These are phyloP conservation scores for Dromas ardeola DNA, from an alignment of 2,113 vertebrate species.

Conservation along the genomic window DNA sequence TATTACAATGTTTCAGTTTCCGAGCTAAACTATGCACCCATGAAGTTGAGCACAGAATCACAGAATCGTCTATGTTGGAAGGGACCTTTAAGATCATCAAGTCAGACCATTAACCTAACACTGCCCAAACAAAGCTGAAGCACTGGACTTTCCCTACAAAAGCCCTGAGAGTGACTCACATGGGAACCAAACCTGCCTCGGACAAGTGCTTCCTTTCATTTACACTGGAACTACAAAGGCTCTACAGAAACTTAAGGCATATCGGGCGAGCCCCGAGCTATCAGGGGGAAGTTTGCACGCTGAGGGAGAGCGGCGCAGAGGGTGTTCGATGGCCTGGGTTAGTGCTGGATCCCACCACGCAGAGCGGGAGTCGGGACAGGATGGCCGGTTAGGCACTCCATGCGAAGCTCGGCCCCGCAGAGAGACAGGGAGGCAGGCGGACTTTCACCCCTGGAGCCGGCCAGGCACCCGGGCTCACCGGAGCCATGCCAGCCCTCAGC, in stretches of 20 bases:
- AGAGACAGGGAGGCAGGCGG: accelerated
- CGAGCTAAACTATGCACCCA: accelerated
- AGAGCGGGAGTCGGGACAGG: accelerated
- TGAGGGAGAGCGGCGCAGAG: accelerated
- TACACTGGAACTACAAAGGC: neutral
- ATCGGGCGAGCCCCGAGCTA: neutral
- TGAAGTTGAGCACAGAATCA: neutral
- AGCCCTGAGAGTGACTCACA: neutral
- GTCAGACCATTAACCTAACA: neutral
- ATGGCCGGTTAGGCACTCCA: neutral
- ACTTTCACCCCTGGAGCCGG: neutral
- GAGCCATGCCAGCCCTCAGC: accelerated
- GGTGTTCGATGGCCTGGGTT: accelerated
- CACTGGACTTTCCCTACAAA: neutral
- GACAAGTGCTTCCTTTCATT: neutral
- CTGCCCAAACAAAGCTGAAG: neutral
- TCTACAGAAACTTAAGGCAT: accelerated
- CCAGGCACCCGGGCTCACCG: neutral
- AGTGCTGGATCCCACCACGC: accelerated
- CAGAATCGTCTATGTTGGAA: neutral
- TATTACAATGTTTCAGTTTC: neutral
- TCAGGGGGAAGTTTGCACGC: accelerated
- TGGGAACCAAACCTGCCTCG: neutral
- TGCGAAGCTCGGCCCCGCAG: accelerated
- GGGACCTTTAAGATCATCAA: neutral